Evolutionary conservation across 2,888 invertebrate genomes (phyloP).

Genomic region (Phanerotoma sp.): DNA sequence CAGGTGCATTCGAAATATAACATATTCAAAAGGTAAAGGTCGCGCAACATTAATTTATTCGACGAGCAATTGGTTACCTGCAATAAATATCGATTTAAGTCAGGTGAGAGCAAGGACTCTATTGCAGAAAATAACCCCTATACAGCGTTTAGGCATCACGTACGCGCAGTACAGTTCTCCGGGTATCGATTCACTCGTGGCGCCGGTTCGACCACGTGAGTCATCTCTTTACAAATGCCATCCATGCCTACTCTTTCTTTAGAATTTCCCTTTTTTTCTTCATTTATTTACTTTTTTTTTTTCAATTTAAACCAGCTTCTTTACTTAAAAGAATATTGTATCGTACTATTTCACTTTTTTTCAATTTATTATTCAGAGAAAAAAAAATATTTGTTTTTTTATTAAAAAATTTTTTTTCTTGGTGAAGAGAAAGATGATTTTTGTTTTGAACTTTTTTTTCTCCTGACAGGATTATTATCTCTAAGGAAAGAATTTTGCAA

Average conservation of each 20-base stretch:
- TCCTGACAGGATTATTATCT: too few relatives aligned
- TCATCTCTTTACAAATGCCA: conserved; percentile 14
- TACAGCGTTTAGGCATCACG: conserved; percentile 3
- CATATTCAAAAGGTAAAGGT: conserved; percentile 30
- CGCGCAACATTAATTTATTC: conserved; percentile 11
- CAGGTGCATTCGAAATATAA: neutral
- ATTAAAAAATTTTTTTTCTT: neutral
- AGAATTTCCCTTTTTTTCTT: neutral
- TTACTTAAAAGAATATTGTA: neutral
- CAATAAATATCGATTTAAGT: conserved; percentile 30
- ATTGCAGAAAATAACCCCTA: conserved; percentile 10
- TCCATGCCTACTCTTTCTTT: neutral
- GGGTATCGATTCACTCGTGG: conserved; percentile 16
- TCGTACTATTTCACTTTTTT: too few relatives aligned
- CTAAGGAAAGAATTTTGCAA: too few relatives aligned
- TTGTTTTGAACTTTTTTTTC: neutral
- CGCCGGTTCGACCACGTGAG: conserved; percentile 22
- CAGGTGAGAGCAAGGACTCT: conserved; percentile 28
- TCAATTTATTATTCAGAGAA: too few relatives aligned
- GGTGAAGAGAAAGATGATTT: too few relatives aligned
- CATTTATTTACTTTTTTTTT: neutral
- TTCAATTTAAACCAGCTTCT: neutral
- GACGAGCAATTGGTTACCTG: conserved; percentile 5
- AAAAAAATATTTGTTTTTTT: too few relatives aligned
- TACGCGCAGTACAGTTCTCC: conserved; percentile 9